Conservation (phyloP, 2,113 vertebrate species). For the Petaurus breviceps region DNA sequence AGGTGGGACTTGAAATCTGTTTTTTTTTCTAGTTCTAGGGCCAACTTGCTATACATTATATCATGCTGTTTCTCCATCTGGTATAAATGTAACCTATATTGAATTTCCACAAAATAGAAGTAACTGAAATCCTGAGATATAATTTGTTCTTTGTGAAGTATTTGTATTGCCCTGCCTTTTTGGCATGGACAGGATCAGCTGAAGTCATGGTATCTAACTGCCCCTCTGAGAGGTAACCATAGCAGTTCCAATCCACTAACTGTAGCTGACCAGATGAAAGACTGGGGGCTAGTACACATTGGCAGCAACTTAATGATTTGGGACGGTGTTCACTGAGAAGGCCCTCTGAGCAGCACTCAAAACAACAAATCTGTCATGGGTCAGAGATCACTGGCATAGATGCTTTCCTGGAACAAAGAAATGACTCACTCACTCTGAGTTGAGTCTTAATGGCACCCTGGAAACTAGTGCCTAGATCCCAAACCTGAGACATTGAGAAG, state of each 20-base stretch:
- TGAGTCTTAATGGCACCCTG: background rate
- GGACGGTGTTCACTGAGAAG: background rate
- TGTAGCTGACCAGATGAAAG: background rate
- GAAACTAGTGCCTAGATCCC: background rate
- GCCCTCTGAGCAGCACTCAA: background rate
- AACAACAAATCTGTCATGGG: background rate
- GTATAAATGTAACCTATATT: constrained; percentile 59
- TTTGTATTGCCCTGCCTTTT: background rate
- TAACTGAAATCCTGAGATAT: background rate
- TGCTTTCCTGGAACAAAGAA: constrained; percentile 20
- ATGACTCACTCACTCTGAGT: background rate
- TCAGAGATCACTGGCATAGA: background rate
- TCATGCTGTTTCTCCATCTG: constrained; percentile 23
- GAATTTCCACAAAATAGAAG: constrained; percentile 19
- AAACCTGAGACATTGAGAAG: background rate
- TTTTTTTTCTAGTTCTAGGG: background rate
- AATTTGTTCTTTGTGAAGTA: constrained; percentile 15
- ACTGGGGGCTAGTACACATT: background rate
- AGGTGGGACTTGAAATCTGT: background rate
- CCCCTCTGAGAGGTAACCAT: background rate
- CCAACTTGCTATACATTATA: background rate
- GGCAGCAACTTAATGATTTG: background rate
- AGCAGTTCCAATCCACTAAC: background rate
- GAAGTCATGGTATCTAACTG: background rate
- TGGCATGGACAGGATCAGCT: background rate